Conservation (phyloP, 37 sponge, comb jelly and placozoan genomes). For the Lycopodina hypogea region DNA sequence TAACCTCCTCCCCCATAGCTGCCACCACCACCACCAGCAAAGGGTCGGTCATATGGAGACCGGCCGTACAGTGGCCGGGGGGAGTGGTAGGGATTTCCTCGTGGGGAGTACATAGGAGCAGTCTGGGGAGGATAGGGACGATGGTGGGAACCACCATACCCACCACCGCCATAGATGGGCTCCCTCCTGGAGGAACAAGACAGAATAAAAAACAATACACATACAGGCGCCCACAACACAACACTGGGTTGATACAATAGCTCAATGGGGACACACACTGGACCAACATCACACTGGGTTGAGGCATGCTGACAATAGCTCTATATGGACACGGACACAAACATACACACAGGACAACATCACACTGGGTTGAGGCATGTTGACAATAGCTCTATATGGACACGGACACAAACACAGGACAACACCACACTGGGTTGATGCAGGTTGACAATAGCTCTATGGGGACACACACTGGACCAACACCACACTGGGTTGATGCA, state of each 20-base stretch:
- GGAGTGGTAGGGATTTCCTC: not conserved
- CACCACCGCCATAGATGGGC: not conserved
- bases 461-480: too few species aligned
- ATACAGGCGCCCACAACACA: too few species aligned
- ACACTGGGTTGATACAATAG: too few species aligned
- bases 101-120: slow-evolving; percentile 6
- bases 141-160: not conserved
- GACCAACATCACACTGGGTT: slow-evolving; percentile 5
- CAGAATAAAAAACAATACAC: not conserved
- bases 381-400: too few species aligned
- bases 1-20: not conserved
- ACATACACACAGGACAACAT: too few species aligned
- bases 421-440: too few species aligned
- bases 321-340: too few species aligned
- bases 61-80: not conserved
- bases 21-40: slow-evolving; percentile 1
- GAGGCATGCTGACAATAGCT: not conserved
- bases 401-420: too few species aligned
- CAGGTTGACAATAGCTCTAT: too few species aligned
- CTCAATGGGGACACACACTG: too few species aligned
- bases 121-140: slow-evolving; percentile 1
- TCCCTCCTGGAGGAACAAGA: not conserved
- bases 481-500: too few species aligned
- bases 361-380: too few species aligned
- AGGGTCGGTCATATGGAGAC: slow-evolving; percentile 5